Evolutionary conservation across 1,140 invertebrate species (phyloP), one percentile per base, ranked within the genome.

Genomic region (Heliconius nattereri): DNA sequence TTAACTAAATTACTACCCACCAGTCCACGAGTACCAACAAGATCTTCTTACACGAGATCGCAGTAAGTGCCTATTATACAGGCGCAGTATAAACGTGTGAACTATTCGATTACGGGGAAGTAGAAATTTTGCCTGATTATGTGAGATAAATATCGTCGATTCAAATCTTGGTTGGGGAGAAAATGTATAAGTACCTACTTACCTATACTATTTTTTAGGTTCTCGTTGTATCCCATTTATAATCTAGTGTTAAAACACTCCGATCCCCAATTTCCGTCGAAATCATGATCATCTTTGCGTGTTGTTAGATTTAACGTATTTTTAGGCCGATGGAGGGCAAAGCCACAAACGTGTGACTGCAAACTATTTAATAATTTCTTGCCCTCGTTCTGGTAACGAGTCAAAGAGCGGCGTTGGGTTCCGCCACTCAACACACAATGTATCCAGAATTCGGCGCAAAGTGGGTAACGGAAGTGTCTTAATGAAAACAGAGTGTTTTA

Each of bases 31-130:
- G 9, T 52, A 20, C 6, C 1, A 52, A 11, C 23, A 19, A 66
- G 60, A 29, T 66, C 23, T 66, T 66, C 60, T 66, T 29, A 66
- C 60, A 2, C 3, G 26, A 66, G 60, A 66, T 66, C 26, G 60
- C 23, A 66, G 13, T 66, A 66, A 29, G 60, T 66, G 60, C 23
- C 60, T n/a, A 66, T 66, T 66, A 66, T 66, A 66, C 60, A 66
- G 60, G 60, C 60, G 60, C 60, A 29, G 60, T 66, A 66, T 29
- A 66, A 66, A 66, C 60, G 60, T 66, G 60, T 66, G 60, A 66
- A 66, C 60, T 66, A 66, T 66, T 66, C 60, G 29, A 66, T 66
- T 66, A 66, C n/a, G 26, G n/a, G 7, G 2, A 23, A 20, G n/a
- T 66, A 66, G 60, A 66, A 26, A 57, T 66, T 29, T 66, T 66